Percentiles rank a stretch among this genome's conserved stretches.
Evolutionary conservation across 2,888 invertebrate genomes (phyloP).

Genomic region (Drosophila kokeensis): DNA sequence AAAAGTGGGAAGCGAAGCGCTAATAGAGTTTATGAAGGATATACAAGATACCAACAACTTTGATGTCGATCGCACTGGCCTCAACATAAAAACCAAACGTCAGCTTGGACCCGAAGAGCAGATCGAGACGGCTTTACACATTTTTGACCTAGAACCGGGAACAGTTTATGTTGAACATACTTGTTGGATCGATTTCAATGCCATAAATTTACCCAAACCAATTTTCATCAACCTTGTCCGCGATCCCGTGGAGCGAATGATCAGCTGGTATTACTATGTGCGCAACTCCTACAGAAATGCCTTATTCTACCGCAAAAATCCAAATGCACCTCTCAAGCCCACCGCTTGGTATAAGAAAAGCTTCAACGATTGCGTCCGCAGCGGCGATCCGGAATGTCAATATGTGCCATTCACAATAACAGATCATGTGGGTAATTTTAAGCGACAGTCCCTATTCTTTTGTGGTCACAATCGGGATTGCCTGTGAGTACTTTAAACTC

Average conservation of each 20-base stretch:
- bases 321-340: slow-evolving; percentile 86
- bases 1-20: slow-evolving; percentile 95
- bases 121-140: slow-evolving; percentile 88
- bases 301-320: slow-evolving; percentile 92
- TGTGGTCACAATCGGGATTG: slow-evolving; percentile 94
- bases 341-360: slow-evolving; percentile 86
- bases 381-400: slow-evolving; percentile 92
- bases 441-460: slow-evolving; percentile 93
- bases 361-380: slow-evolving; percentile 93
- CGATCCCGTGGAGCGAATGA: slow-evolving; percentile 94
- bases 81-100: slow-evolving; percentile 37
- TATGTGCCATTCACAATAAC: slow-evolving; percentile 91
- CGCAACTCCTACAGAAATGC: slow-evolving; percentile 89
- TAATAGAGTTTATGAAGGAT: slow-evolving; percentile 88
- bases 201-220: slow-evolving; percentile 91
- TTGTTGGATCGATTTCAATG: slow-evolving; percentile 94
- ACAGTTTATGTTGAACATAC: slow-evolving; percentile 94
- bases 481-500: slow-evolving; percentile 87
- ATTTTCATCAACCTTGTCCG: slow-evolving; percentile 95
- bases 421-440: slow-evolving; percentile 92
- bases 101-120: slow-evolving; percentile 88
- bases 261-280: slow-evolving; percentile 96
- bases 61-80: slow-evolving; percentile 86
- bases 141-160: slow-evolving; percentile 90
- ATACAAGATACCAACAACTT: slow-evolving; percentile 85